These are phyloP conservation scores for Connochaetes taurinus DNA, from an alignment of 2,113 vertebrate species.

Conservation along the genomic window DNA sequence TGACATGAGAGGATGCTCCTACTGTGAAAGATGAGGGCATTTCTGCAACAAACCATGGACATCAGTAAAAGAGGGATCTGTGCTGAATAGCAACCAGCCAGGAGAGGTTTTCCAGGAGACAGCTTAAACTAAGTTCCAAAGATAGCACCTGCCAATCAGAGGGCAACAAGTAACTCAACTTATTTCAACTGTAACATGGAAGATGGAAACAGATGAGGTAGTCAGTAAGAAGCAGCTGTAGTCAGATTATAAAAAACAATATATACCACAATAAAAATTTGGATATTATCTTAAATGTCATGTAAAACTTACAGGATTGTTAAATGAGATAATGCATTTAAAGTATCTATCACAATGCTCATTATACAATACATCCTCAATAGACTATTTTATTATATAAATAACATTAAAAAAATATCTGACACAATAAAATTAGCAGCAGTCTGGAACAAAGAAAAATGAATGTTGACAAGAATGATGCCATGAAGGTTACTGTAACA, in stretches of 20 bases:
- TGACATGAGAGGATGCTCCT: not conserved
- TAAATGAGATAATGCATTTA: not conserved
- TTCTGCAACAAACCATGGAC: not conserved
- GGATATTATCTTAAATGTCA: not conserved
- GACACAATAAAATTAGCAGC: not conserved
- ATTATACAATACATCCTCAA: not conserved
- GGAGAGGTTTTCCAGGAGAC: not conserved
- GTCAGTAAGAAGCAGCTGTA: not conserved
- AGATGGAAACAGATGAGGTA: not conserved
- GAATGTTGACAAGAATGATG: not conserved
- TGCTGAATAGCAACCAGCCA: not conserved
- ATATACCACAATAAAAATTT: not conserved
- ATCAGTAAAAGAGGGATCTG: not conserved
- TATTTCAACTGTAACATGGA: not conserved
- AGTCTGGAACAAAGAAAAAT: not conserved
- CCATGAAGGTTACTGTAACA: not conserved
- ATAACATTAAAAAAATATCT: not conserved
- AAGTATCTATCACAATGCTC: not conserved
- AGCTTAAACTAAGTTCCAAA: not conserved
- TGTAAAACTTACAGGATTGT: not conserved
- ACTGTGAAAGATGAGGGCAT: not conserved
- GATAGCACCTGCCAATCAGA: not conserved
- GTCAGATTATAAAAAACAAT: not conserved
- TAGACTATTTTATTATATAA: not conserved
- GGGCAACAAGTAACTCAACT: not conserved